A percentile compares a stretch with the other conserved stretches of the same genome.
Conservation (phyloP, 2,797 vertebrate species). For the Choloepus didactylus region DNA sequence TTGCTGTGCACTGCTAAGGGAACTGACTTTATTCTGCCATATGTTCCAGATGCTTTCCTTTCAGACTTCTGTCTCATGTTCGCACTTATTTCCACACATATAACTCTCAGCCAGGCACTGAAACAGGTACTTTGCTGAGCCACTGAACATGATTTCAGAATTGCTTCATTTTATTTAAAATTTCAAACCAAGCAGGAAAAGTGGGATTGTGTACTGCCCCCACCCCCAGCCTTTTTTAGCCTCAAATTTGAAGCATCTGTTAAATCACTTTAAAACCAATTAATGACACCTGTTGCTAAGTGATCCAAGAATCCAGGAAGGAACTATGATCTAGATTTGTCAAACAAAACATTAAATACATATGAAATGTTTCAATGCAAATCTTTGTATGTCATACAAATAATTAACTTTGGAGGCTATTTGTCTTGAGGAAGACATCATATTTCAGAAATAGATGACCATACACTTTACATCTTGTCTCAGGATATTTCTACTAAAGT, state of each 20-base stretch:
- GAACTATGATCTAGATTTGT: slow-evolving; percentile 67
- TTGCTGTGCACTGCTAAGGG: neutral
- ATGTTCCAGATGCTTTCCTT: slow-evolving; percentile 7
- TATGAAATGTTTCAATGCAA: slow-evolving; percentile 55
- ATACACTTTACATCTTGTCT: neutral
- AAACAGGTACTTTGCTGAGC: neutral
- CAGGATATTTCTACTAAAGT: neutral
- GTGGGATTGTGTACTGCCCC: neutral
- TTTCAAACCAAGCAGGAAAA: slow-evolving; percentile 16
- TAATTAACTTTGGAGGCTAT: slow-evolving; percentile 34
- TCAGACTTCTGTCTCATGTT: neutral
- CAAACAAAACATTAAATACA: slow-evolving; percentile 76
- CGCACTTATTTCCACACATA: neutral
- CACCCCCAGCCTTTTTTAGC: slow-evolving; percentile 56
- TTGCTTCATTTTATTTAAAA: slow-evolving; percentile 54
- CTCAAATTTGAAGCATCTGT: slow-evolving; percentile 79
- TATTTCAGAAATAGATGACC: slow-evolving; percentile 1
- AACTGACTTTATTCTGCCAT: slow-evolving; percentile 57
- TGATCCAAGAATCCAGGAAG: slow-evolving; percentile 11
- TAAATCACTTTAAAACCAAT: slow-evolving; percentile 77
- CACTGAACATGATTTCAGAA: slow-evolving; percentile 42
- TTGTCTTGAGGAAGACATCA: slow-evolving; percentile 35
- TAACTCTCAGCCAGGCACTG: neutral
- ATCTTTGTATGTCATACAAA: slow-evolving; percentile 16
- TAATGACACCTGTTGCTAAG: slow-evolving; percentile 67